Base-by-base conservation (phyloP, 2,888 invertebrate species). In the Aproaerema taeniolella region DNA sequence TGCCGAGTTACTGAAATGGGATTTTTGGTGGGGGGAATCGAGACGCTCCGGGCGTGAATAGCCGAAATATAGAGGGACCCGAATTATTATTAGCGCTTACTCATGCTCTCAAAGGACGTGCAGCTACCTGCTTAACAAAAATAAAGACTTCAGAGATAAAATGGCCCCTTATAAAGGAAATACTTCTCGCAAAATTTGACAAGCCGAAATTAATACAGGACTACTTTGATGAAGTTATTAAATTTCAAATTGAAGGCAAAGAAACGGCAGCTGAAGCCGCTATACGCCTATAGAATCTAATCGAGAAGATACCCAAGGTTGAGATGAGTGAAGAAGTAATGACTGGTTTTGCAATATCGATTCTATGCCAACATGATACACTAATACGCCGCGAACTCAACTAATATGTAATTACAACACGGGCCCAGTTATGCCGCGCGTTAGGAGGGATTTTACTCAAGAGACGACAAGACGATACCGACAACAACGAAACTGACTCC, bases 1-100 rank as follows among this genome's bases (percentile, higher is more conserved):
- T 53, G 55, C 16, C 42, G 39, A 1, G 9, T 54, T 12, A 46
- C 52, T 0, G 49, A 52, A 20, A 4, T 36, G 1, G 47, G 48
- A 9, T n/a, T n/a, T n/a, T n/a, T n/a, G n/a, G n/a, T n/a, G n/a
- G n/a, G n/a, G n/a, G n/a, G n/a, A n/a, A n/a, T n/a, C n/a, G n/a
- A n/a, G n/a, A n/a, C n/a, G n/a, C n/a, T n/a, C n/a, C n/a, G n/a
- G n/a, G 4, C 8, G 42, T 52, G 5, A 26, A 31, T 1, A 41
- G 12, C 17, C 46, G 38, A 15, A 13, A 31, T 1, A 28, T 52
- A 6, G 45, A 50, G 2, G 61, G 57, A 1, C 8, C 12, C 2
- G 33, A 33, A 12, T 24, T 45, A 1, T 30, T 45, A 1, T n/a
- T 45, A 8, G 32, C 39, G 2, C 24, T 45, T 3, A 45, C 37